Conservation (phyloP, 2,113 vertebrate genomes). For the Paradisaea rubra region DNA sequence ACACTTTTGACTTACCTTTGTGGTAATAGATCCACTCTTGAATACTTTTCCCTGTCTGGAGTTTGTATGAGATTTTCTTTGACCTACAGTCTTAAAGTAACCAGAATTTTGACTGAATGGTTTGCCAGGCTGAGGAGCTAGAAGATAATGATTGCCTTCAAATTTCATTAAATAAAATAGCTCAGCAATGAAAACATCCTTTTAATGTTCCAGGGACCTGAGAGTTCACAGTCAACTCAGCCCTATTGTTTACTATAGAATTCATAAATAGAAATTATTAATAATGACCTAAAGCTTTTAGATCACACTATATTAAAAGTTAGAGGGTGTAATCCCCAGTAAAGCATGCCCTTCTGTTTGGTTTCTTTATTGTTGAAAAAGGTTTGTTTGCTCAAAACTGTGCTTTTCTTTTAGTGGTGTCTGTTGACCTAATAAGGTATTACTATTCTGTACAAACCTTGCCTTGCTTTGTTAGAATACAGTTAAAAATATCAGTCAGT, state of each 20-base stretch:
- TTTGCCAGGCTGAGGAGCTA: background rate
- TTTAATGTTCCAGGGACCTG: background rate
- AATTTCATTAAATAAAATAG: background rate
- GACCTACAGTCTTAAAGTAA: background rate
- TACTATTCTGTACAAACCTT: background rate
- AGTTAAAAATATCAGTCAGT: background rate
- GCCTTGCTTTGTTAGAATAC: background rate
- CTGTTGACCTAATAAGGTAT: background rate
- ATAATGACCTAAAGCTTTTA: background rate
- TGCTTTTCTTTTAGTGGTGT: background rate
- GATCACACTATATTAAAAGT: background rate
- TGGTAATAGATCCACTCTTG: background rate
- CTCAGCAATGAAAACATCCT: background rate
- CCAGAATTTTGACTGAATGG: background rate
- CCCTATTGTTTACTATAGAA: background rate
- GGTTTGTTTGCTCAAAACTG: background rate
- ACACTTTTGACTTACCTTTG: background rate
- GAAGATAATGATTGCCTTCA: background rate
- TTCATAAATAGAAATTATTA: background rate
- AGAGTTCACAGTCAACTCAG: background rate
- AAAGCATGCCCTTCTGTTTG: background rate
- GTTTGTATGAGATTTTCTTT: background rate
- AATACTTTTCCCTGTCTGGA: background rate
- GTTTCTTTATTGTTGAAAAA: background rate
- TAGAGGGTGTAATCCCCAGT: background rate